Evolutionary conservation across 2,113 vertebrate genomes (phyloP).

Genomic region (Pongo pygmaeus): DNA sequence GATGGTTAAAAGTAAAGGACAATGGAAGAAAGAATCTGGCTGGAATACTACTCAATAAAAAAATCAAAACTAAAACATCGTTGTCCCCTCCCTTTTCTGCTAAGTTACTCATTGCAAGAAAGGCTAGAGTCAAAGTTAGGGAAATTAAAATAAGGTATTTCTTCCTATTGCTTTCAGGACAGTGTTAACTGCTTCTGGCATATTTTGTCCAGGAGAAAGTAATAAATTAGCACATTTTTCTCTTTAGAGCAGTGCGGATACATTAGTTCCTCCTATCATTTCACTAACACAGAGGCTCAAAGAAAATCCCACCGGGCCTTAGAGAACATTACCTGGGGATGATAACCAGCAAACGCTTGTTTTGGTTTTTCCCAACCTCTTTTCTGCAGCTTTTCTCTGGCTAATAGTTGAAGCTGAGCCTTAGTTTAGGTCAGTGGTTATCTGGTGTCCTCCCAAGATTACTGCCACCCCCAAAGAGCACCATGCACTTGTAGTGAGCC

Average conservation of each 20-base stretch:
- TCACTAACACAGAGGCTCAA: constrained; percentile 50
- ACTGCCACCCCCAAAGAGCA: not conserved
- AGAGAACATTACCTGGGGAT: constrained; percentile 82
- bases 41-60: not conserved
- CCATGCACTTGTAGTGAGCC: not conserved
- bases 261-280: constrained; percentile 67
- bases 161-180: not conserved
- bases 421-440: constrained; percentile 83
- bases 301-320: constrained; percentile 44
- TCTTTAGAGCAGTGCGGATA: constrained; percentile 43
- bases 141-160: not conserved
- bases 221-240: constrained; percentile 64
- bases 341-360: constrained; percentile 84
- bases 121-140: not conserved
- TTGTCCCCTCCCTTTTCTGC: not conserved
- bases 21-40: not conserved
- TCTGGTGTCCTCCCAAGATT: constrained; percentile 82
- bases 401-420: constrained; percentile 80
- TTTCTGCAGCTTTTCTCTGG: constrained; percentile 83
- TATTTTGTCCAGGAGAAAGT: constrained; percentile 37
- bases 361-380: constrained; percentile 85
- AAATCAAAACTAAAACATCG: not conserved
- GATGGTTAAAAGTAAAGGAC: not conserved
- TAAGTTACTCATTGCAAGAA: not conserved
- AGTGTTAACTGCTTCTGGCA: not conserved